These are phyloP conservation scores for Austrofundulus limnaeus DNA, from an alignment of 2,113 vertebrate species.

Conservation along the genomic window DNA sequence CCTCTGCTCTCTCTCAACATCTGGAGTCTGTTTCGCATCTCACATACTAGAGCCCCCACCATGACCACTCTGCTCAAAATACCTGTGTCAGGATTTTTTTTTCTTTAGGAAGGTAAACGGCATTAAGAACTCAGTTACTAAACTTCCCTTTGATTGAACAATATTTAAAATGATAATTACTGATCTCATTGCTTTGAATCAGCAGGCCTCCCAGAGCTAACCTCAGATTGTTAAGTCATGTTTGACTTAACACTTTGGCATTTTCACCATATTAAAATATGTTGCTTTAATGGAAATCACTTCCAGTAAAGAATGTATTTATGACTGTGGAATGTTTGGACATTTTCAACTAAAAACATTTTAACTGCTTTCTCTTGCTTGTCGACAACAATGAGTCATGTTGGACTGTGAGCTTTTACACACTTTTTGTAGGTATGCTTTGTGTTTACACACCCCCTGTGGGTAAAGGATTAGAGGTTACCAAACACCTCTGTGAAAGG, in stretches of 20 bases:
- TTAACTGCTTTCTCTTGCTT: constrained; percentile 14
- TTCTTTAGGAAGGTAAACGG: not conserved
- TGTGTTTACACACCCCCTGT: constrained; percentile 46
- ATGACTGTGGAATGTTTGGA: constrained; percentile 19
- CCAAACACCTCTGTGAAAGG: constrained; percentile 74
- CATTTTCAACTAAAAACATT: constrained; percentile 24
- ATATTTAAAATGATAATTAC: not conserved
- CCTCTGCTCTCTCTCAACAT: constrained; percentile 69
- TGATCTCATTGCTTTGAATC: constrained; percentile 23
- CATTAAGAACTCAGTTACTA: constrained; percentile 19
- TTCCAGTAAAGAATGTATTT: constrained; percentile 24
- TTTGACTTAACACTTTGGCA: constrained; percentile 38
- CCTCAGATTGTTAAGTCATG: constrained; percentile 27
- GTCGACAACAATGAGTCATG: constrained; percentile 30
- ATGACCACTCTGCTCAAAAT: constrained; percentile 65
- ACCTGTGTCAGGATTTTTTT: constrained; percentile 21
- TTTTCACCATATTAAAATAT: constrained; percentile 29
- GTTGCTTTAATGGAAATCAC: constrained; percentile 37
- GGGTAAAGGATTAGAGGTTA: constrained; percentile 54
- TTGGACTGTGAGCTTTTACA: constrained; percentile 35
- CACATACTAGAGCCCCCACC: constrained; percentile 48
- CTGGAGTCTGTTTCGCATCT: constrained; percentile 76
- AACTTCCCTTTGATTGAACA: constrained; percentile 15
- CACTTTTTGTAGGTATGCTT: constrained; percentile 21
- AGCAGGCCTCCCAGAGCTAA: constrained; percentile 6